These are phyloP conservation scores for Calephelis virginiensis DNA, from an alignment of 1,140 invertebrate species.

Conservation along the genomic window DNA sequence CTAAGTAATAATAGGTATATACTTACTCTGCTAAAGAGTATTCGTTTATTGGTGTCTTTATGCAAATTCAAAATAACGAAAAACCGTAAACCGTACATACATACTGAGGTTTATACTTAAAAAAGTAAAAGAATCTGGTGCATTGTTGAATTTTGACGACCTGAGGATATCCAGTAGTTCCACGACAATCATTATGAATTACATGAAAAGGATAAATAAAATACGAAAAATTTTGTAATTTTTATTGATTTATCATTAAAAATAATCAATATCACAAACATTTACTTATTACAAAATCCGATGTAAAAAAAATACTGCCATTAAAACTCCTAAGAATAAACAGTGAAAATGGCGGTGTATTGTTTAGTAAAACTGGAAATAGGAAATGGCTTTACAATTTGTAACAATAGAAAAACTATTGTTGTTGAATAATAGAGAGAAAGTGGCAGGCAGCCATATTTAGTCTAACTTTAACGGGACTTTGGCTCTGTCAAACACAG, in stretches of 20 bases:
- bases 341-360: background rate
- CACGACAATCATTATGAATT: background rate
- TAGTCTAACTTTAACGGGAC: slow-evolving; percentile 3
- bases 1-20: too few species aligned
- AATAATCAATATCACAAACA: slow-evolving; percentile 71
- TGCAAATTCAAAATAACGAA: too few species aligned
- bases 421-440: slow-evolving; percentile 23
- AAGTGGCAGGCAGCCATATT: slow-evolving; percentile 25
- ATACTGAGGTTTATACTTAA: too few species aligned
- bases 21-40: too few species aligned
- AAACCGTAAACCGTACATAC: too few species aligned
- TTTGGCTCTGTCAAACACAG: slow-evolving; percentile 11
- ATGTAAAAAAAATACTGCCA: slow-evolving; percentile 46
- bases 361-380: slow-evolving; percentile 57
- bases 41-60: too few species aligned
- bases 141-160: too few species aligned
- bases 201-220: background rate
- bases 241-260: slow-evolving; percentile 74
- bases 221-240: slow-evolving; percentile 66
- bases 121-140: too few species aligned
- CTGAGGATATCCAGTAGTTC: too few species aligned
- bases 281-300: slow-evolving; percentile 67
- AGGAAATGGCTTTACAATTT: slow-evolving; percentile 52
- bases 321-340: slow-evolving; percentile 56
- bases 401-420: slow-evolving; percentile 37